A percentile compares a stretch with the other conserved stretches of the same genome.
Conservation (phyloP, 1,140 invertebrate genomes). For the Nasonia vitripennis region DNA sequence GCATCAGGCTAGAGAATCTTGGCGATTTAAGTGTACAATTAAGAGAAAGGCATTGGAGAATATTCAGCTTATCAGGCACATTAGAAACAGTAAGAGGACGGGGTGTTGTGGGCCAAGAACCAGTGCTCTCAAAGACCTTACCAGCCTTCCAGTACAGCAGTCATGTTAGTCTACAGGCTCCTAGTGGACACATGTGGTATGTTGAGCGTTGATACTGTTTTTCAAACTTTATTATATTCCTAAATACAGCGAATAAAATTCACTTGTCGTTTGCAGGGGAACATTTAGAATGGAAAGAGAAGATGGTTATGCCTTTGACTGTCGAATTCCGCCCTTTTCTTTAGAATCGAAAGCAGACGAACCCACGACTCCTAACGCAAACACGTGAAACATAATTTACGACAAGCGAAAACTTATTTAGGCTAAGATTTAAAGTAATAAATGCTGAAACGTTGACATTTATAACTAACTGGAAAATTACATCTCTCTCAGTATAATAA, state of each 20-base stretch:
- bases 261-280: conserved; percentile 80
- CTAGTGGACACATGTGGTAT: conserved; percentile 99
- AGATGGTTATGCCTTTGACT: conserved; percentile 97
- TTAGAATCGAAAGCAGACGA: conserved; percentile 94
- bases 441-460: conserved; percentile 31
- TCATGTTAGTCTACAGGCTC: conserved; percentile 96
- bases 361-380: conserved; percentile 62
- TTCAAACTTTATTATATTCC: neutral
- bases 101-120: conserved; percentile 97
- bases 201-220: conserved; percentile 47
- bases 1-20: conserved; percentile 96
- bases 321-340: conserved; percentile 96
- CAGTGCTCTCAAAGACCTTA: conserved; percentile 87
- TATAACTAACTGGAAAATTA: conserved; percentile 29
- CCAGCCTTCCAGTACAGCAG: conserved; percentile 98
- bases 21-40: conserved; percentile 92
- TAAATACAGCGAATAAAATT: neutral
- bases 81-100: conserved; percentile 95
- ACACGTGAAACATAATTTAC: conserved; percentile 56
- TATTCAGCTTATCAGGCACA: conserved; percentile 95
- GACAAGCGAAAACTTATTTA: conserved; percentile 28
- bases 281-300: conserved; percentile 97
- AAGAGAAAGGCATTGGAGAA: conserved; percentile 96
- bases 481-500: conserved; percentile 39
- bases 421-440: conserved; percentile 19